A percentile compares a stretch with the other conserved stretches of the same genome.
Conservation (phyloP, 2,797 vertebrate species). For the Meda fulgida region DNA sequence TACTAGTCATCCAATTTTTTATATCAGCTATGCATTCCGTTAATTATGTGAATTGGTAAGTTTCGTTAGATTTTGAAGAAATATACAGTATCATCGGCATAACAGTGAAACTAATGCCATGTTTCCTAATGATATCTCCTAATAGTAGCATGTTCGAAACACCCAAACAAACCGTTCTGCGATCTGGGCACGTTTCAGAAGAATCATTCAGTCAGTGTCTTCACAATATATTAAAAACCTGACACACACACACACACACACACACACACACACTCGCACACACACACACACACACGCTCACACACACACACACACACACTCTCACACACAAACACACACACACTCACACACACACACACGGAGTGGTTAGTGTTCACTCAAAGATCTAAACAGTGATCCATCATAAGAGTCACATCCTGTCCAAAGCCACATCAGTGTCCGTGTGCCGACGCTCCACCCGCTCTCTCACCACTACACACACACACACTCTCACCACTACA, state of each 20-base stretch:
- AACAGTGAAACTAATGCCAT: too few species aligned
- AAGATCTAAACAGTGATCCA: slow-evolving; percentile 77
- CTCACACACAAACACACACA: background rate
- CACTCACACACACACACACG: background rate
- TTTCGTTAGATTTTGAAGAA: too few species aligned
- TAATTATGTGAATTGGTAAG: too few species aligned
- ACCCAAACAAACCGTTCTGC: background rate
- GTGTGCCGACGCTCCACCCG: slow-evolving; percentile 69
- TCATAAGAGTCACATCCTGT: slow-evolving; percentile 80
- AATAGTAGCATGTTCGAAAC: too few species aligned
- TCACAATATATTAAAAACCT: background rate
- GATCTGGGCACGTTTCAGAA: background rate
- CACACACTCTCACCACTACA: too few species aligned
- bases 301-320: background rate
- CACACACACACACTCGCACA: slow-evolving; percentile 46
- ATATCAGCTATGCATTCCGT: too few species aligned
- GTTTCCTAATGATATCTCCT: too few species aligned
- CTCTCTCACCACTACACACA: slow-evolving; percentile 82
- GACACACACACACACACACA: slow-evolving; percentile 59
- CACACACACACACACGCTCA: too few species aligned
- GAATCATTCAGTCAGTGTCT: background rate
- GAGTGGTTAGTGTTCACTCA: slow-evolving; percentile 18
- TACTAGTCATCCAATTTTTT: too few species aligned
- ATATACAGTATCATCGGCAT: too few species aligned
- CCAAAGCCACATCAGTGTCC: slow-evolving; percentile 78